Conservation (phyloP, 2,797 vertebrate genomes). For the Hozukius guyotensis region DNA sequence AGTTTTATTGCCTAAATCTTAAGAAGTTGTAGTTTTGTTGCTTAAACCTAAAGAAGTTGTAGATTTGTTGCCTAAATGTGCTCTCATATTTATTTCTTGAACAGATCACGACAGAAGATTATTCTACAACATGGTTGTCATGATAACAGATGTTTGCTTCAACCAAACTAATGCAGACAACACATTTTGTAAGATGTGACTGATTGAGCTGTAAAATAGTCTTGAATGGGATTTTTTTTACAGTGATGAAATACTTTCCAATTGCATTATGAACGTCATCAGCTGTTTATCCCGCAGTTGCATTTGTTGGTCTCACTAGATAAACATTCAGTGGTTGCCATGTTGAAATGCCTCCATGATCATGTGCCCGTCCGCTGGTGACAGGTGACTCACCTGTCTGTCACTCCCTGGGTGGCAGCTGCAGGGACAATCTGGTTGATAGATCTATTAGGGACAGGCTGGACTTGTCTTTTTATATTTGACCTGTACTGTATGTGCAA, state of each 20-base stretch:
- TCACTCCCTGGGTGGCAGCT: conserved; percentile 25
- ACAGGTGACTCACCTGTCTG: conserved; percentile 49
- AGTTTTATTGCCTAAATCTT: too few species aligned
- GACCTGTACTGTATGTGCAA: conserved; percentile 7
- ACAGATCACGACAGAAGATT: background rate
- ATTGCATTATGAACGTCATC: background rate
- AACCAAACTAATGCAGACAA: background rate
- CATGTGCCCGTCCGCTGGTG: background rate
- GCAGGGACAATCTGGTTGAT: conserved; percentile 13
- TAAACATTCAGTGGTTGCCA: background rate
- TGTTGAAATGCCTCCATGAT: conserved; percentile 23
- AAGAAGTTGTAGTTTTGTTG: too few species aligned
- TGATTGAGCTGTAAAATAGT: background rate
- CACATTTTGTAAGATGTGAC: background rate
- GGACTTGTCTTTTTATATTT: background rate
- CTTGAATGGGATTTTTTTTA: conserved; percentile 1
- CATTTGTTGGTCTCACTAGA: background rate
- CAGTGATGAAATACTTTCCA: background rate
- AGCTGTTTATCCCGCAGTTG: background rate
- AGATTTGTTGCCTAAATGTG: background rate
- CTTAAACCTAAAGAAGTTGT: too few species aligned
- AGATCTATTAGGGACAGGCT: conserved; percentile 1
- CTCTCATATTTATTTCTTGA: background rate
- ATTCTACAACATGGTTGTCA: background rate
- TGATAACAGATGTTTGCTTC: background rate